Evolutionary conservation across 2,888 invertebrate genomes (phyloP).

Genomic region (Drosophila recens): DNA sequence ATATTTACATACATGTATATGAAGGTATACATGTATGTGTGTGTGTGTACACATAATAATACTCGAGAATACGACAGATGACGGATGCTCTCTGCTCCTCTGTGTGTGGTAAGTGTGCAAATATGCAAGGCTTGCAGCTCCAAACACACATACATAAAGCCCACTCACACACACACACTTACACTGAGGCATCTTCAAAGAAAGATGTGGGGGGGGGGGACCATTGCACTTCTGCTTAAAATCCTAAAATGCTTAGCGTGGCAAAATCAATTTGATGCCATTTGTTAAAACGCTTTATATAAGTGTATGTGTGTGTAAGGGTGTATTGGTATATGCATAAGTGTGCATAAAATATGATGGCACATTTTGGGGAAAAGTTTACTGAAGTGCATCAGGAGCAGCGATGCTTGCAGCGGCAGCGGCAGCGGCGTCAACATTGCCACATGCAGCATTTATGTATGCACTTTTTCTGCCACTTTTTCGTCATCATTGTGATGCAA

Average conservation of each 20-base stretch:
- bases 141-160: too few species aligned
- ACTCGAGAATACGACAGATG: slow-evolving; percentile 12
- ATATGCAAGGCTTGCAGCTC: slow-evolving; percentile 55
- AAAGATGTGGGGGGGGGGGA: background rate
- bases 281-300: slow-evolving; percentile 70
- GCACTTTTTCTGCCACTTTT: slow-evolving; percentile 49
- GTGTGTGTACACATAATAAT: background rate
- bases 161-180: too few species aligned
- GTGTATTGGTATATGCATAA: slow-evolving; percentile 6
- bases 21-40: background rate
- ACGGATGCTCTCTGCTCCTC: slow-evolving; percentile 13
- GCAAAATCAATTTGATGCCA: slow-evolving; percentile 79
- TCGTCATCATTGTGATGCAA: slow-evolving; percentile 30
- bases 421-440: slow-evolving; percentile 42
- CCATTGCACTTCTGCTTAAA: slow-evolving; percentile 43
- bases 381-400: slow-evolving; percentile 42
- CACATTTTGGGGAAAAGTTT: slow-evolving; percentile 51
- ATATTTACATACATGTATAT: slow-evolving; percentile 3
- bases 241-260: slow-evolving; percentile 66
- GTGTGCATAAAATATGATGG: slow-evolving; percentile 63
- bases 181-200: too few species aligned
- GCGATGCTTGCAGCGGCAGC: slow-evolving; percentile 21
- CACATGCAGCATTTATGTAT: slow-evolving; percentile 43
- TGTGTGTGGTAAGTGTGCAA: slow-evolving; percentile 40
- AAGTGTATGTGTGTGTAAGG: slow-evolving; percentile 17